Percentiles rank a stretch among this genome's conserved stretches.
Evolutionary conservation across 2,113 vertebrate genomes (phyloP).

Genomic region (Syngnathus typhle): DNA sequence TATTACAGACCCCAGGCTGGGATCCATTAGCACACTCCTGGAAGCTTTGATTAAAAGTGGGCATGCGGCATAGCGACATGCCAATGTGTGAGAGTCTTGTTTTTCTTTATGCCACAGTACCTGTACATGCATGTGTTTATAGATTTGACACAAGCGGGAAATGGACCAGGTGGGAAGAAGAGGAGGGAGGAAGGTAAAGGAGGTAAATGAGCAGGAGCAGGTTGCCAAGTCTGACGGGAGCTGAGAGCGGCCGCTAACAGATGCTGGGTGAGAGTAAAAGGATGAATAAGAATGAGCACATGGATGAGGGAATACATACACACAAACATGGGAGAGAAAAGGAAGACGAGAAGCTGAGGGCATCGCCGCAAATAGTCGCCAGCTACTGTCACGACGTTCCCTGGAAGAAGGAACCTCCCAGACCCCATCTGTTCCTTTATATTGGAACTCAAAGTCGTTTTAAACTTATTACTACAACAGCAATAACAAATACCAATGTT

Average conservation of each 20-base stretch:
- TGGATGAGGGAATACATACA: slow-evolving; percentile 29
- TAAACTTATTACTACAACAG: neutral
- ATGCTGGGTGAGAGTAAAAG: slow-evolving; percentile 52
- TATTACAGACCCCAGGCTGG: slow-evolving; percentile 7
- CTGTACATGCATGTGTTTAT: neutral
- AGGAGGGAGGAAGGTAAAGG: slow-evolving; percentile 14
- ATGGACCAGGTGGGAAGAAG: slow-evolving; percentile 15
- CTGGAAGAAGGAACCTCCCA: slow-evolving; percentile 3
- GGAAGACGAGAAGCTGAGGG: slow-evolving; percentile 10
- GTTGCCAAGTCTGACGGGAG: slow-evolving; percentile 40
- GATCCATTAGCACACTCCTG: slow-evolving; percentile 29
- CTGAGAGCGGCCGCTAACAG: slow-evolving; percentile 39
- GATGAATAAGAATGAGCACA: slow-evolving; percentile 60
- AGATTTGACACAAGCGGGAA: slow-evolving; percentile 32
- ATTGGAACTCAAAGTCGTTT: neutral
- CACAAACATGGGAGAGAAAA: neutral
- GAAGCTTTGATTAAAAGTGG: slow-evolving; percentile 31
- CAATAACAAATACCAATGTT: neutral
- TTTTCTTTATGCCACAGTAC: slow-evolving; percentile 19
- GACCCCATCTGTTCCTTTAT: neutral
- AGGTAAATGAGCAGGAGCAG: slow-evolving; percentile 25
- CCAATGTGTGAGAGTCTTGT: slow-evolving; percentile 16
- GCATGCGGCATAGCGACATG: slow-evolving; percentile 4
- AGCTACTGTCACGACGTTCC: slow-evolving; percentile 24
- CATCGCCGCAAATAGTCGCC: slow-evolving; percentile 32